Conservation (phyloP, 2,113 vertebrate genomes). For the Oreotragus oreotragus region DNA sequence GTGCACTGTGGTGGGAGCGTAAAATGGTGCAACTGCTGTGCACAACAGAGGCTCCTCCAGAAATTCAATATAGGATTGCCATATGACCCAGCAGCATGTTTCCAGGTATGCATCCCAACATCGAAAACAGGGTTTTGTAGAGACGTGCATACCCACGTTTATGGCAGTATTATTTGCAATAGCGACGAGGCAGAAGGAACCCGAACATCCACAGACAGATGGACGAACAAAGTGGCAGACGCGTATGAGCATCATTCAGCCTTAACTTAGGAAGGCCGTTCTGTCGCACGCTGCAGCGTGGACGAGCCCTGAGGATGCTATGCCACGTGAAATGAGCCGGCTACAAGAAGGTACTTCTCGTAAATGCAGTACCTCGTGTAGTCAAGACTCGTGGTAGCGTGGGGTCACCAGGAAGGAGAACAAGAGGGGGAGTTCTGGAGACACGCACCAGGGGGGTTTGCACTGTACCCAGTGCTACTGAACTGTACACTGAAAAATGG, state of each 20-base stretch:
- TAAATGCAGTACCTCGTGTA: neutral
- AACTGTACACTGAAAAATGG: neutral
- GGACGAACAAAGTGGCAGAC: neutral
- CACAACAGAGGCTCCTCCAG: neutral
- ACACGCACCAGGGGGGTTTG: rapidly evolving
- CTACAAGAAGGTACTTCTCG: neutral
- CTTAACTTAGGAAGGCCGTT: neutral
- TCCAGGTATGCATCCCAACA: neutral
- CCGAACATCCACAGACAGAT: neutral
- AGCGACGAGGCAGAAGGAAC: neutral
- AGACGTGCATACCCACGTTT: neutral
- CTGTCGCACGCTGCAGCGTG: too few species aligned
- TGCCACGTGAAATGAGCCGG: neutral
- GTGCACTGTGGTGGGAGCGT: neutral
- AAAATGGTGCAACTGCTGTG: neutral
- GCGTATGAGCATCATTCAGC: too few species aligned
- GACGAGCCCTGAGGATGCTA: neutral
- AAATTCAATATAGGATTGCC: neutral
- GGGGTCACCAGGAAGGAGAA: neutral
- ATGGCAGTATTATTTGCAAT: neutral
- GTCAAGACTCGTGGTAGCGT: neutral
- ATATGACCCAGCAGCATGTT: neutral
- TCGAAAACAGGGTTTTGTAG: neutral
- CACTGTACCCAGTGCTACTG: neutral
- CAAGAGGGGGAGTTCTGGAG: neutral